phyloP scores from a whole-genome alignment of 2,888 invertebrate species.

The Cryptocephalus primarius region DNA sequence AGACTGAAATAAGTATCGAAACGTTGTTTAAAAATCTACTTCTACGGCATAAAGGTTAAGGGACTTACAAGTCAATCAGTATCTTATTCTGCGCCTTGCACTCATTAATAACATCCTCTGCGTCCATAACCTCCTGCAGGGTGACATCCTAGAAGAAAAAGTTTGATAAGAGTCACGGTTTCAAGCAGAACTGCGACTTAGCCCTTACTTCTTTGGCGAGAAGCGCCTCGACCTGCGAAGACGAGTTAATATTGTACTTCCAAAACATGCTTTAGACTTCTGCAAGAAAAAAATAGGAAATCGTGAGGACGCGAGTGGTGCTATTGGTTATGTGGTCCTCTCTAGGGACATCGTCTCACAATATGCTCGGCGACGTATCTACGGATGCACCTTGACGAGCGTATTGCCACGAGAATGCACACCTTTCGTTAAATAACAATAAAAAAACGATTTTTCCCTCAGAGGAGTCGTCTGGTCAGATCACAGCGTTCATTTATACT shows the following conservation, averaged over 20 bases:
- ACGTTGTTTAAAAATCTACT: no score
- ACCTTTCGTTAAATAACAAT: conserved; percentile 11
- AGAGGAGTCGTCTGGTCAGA: conserved; percentile 32
- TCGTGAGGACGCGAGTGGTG: no score
- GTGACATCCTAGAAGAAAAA: conserved; percentile 63
- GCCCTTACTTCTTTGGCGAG: conserved; percentile 73
- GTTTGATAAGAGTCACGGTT: background rate
- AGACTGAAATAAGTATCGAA: no score
- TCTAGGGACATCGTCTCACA: background rate
- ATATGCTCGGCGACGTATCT: background rate
- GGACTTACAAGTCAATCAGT: conserved; percentile 83
- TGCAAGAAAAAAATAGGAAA: conserved; percentile 13
- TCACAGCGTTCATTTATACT: conserved; percentile 31
- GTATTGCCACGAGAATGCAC: conserved; percentile 9
- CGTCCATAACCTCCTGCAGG: conserved; percentile 81
- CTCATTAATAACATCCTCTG: conserved; percentile 91
- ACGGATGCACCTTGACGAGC: background rate
- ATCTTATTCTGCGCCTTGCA: conserved; percentile 87
- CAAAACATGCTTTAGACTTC: conserved; percentile 57
- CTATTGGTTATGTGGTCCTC: background rate
- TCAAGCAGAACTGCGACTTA: conserved; percentile 4
- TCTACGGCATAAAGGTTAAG: background rate
- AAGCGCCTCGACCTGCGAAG: conserved; percentile 65
- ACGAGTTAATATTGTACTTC: conserved; percentile 63
- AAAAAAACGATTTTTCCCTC: conserved; percentile 12